A percentile compares a stretch with the other conserved stretches of the same genome.
Evolutionary conservation across 1,140 invertebrate species (phyloP).

Genomic region (Sipha flava): DNA sequence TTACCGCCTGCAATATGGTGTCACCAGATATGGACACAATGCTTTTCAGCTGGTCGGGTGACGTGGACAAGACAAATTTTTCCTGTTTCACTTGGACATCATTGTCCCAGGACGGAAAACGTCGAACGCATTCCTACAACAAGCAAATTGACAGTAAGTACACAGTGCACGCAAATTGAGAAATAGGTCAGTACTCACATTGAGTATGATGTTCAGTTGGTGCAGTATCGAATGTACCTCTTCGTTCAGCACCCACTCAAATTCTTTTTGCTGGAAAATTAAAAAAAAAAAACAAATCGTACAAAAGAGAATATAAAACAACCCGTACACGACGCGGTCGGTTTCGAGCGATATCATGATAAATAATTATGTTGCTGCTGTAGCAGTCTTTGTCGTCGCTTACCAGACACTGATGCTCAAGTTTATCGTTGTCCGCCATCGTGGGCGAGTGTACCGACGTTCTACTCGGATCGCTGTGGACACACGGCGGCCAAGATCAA

Average conservation of each 20-base stretch:
- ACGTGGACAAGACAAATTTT: slow-evolving; percentile 75
- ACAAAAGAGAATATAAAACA: no score
- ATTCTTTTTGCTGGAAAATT: slow-evolving; percentile 72
- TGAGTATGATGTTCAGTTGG: slow-evolving; percentile 71
- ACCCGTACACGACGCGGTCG: no score
- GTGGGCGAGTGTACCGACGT: no score
- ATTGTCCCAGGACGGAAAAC: slow-evolving; percentile 76
- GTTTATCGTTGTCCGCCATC: slow-evolving; percentile 74
- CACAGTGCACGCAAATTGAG: not conserved
- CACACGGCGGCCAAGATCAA: not conserved
- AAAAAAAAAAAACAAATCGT: slow-evolving; percentile 25
- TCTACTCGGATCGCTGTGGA: no score
- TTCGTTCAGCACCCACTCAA: slow-evolving; percentile 82
- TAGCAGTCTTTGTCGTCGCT: slow-evolving; percentile 38
- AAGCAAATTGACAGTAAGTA: not conserved
- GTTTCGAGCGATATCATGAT: no score
- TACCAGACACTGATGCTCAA: slow-evolving; percentile 76
- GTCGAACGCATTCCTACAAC: slow-evolving; percentile 68
- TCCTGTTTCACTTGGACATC: slow-evolving; percentile 64
- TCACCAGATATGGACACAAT: slow-evolving; percentile 80
- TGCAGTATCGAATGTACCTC: slow-evolving; percentile 79
- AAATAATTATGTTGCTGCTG: no score
- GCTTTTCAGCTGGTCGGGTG: slow-evolving; percentile 83
- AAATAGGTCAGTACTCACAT: slow-evolving; percentile 51
- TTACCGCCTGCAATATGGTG: slow-evolving; percentile 83